phyloP scores from a whole-genome alignment of 1,140 invertebrate genomes.

The Neomicropteryx cornuta region DNA sequence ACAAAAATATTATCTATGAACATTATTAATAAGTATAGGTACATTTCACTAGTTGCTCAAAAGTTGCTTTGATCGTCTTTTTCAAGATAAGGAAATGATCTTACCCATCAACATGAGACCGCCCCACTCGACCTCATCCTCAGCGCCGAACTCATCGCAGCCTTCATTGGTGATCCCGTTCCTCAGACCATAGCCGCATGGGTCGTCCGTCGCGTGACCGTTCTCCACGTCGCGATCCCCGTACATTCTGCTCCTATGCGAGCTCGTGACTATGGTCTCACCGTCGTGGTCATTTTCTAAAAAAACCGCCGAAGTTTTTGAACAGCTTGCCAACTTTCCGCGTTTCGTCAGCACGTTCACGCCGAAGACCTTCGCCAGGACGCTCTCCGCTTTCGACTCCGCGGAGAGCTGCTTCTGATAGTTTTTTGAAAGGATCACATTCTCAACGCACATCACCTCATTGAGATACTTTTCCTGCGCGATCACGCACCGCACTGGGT shows the following conservation, averaged over 20 bases:
- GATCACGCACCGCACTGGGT: constrained; percentile 40
- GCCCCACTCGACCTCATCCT: constrained; percentile 42
- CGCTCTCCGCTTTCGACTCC: constrained; percentile 34
- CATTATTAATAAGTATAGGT: too few species aligned
- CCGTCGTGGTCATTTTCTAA: constrained; percentile 36
- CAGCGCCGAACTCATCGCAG: constrained; percentile 28
- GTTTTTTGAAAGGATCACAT: constrained; percentile 31
- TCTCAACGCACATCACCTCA: constrained; percentile 39
- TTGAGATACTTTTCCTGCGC: constrained; percentile 40
- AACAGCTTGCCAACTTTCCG: constrained; percentile 30
- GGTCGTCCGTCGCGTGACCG: too few species aligned
- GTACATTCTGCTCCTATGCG: too few species aligned
- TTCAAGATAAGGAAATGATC: too few species aligned
- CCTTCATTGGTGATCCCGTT: constrained; percentile 15
- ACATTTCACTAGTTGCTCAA: too few species aligned
- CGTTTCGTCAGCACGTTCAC: constrained; percentile 35
- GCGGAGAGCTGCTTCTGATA: too few species aligned
- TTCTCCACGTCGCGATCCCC: too few species aligned
- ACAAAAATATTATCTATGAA: too few species aligned
- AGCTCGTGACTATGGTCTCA: too few species aligned
- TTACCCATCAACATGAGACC: constrained; percentile 49
- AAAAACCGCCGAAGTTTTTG: constrained; percentile 33
- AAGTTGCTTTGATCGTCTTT: too few species aligned
- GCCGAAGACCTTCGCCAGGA: constrained; percentile 34
- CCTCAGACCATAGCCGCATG: too few species aligned